Evolutionary conservation across 2,113 vertebrate genomes (phyloP).

Genomic region (Cyanoramphus novaezelandiae): DNA sequence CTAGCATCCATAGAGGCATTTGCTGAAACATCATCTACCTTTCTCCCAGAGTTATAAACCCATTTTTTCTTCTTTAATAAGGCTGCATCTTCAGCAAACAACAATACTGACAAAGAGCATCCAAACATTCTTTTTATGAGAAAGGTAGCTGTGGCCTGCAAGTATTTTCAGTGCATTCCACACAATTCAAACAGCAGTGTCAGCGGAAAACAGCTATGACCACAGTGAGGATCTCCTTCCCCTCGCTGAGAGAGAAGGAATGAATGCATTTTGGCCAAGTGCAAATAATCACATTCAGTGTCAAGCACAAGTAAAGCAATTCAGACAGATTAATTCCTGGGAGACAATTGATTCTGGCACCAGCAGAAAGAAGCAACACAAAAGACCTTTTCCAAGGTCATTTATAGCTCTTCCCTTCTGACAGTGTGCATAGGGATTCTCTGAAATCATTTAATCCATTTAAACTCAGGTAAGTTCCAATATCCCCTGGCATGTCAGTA

Average conservation of each 20-base stretch:
- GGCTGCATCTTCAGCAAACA: neutral
- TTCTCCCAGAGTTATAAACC: neutral
- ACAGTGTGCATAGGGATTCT: neutral
- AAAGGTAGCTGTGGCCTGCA: neutral
- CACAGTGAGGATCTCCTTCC: neutral
- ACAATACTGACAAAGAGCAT: neutral
- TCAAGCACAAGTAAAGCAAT: neutral
- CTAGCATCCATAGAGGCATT: neutral
- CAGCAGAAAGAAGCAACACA: neutral
- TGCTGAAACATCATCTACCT: neutral
- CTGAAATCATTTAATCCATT: neutral
- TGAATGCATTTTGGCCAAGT: neutral
- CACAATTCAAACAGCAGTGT: neutral
- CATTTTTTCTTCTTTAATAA: neutral
- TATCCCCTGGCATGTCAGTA: neutral
- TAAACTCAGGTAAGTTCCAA: neutral
- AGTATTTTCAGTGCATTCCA: neutral
- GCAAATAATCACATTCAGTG: neutral
- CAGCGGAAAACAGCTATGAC: neutral
- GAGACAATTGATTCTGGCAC: neutral
- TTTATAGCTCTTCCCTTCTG: neutral
- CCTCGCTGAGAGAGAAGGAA: neutral
- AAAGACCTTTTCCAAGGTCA: neutral
- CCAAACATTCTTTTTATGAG: neutral
- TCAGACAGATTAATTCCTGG: neutral